Evolutionary conservation across 2,113 vertebrate species (phyloP), one percentile per base, ranked within the genome.

Genomic region (Sinocyclocheilus anshuiensis): DNA sequence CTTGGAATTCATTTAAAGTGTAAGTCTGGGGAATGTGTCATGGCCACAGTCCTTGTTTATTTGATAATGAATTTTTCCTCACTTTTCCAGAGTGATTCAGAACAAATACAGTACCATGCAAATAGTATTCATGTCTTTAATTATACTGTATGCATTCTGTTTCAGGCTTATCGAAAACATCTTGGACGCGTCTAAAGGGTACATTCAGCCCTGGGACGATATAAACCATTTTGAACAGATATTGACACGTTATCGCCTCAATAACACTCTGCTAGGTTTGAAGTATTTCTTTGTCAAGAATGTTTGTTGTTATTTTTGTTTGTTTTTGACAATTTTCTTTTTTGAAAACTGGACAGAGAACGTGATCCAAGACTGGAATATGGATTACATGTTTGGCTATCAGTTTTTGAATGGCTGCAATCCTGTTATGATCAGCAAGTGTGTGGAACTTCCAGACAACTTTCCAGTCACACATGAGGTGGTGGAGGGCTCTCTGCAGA

Each of bases 1-100:
- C 97, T 10, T 93, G 98, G 67, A 98, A 98, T 94, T 98, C 97
- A 93, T 96, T 94, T 0, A 98, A 97, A 91, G 98, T 97, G 98
- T 99, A 94, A 93, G 98, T 97, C 26, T 29, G 13, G 26, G 12
- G 6, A 67, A 69, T 15, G 6, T 69, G 24, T 16, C 13, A 29
- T 24, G n/a, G n/a, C 10, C n/a, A 63, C 10, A 63, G n/a, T 24
- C n/a, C 59, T 24, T 24, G 59, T 12, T 63, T n/a, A 24, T 63
- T 63, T 63, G n/a, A 24, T 24, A 24, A n/a, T 24, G 59, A 11
- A 11, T 24, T 24, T 61, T 59, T n/a, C 53, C 57, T 59, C 20
- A 59, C 16, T 57, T 57, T 57, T 57, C 18, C 6, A 57, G 6
- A 57, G 20, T 57, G 55, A 57, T 57, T 57, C 55, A 57, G 55